Evolutionary conservation across 2,888 invertebrate genomes (phyloP), one percentile per base, ranked within the genome.

Genomic region (Agonopterix subpropinquella): DNA sequence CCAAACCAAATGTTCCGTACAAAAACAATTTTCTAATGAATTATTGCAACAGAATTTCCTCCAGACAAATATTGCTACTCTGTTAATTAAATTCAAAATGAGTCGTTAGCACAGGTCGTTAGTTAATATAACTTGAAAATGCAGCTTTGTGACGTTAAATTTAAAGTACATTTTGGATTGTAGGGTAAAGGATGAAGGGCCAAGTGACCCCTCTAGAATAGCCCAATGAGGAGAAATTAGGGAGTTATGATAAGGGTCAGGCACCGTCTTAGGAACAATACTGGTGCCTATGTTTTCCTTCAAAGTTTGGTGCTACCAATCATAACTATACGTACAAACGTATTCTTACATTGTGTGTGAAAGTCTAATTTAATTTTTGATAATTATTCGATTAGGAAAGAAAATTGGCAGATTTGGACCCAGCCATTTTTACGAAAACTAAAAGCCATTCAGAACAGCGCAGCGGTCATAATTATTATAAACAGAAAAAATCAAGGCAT

Each of bases 141-240:
- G 28, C 28, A 39, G 43, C 47, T 36, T 37, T 50, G 45, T 47
- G 13, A 43, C 8, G 39, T 35, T 10, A 36, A 1, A 36, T 36
- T 15, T 43, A 47, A 39, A 45, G 46, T 49, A 1, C 39, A 37
- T 43, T 45, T 46, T 43, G 11, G 15, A 46, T 11, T 46, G 11
- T 28, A 28, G 28, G 28, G 28, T 28, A 41, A 46, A 35, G 11
- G n/a, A 46, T 10, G n/a, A 9, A 28, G 41, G 45, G 35, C 36
- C 37, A 43, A 50, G 28, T 55, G 48, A 53, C 53, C 47, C 41
- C 45, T 49, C 49, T 43, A 36, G 48, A 57, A 48, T 48, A 58
- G 53, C 49, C 55, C 58, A 60, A 60, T 60, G 52, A 55, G 44
- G 52, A 55, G 49, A 55, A 60, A 59, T 60, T 60, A 59, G 53